Conservation (phyloP, 2,888 invertebrate species). For the Galerucella nymphaeae region DNA sequence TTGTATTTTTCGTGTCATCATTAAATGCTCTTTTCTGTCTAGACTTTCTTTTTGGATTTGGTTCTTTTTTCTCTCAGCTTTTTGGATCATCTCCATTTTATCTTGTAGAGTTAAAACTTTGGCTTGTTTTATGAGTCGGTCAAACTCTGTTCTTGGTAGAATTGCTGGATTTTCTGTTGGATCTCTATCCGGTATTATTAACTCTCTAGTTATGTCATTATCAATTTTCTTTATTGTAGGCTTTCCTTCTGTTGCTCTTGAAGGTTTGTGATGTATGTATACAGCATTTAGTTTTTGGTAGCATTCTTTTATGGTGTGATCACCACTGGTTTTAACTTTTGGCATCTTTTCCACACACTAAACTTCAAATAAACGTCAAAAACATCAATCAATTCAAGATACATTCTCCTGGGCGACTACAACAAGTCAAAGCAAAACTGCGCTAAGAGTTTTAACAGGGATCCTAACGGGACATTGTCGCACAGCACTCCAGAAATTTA, state of each 20-base stretch:
- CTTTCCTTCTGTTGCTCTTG: conserved; percentile 58
- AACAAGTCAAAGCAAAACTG: too few relatives aligned
- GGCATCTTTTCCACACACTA: background rate
- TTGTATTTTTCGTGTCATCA: conserved; percentile 53
- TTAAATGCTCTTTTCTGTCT: conserved; percentile 64
- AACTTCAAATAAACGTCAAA: background rate
- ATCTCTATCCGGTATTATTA: conserved; percentile 68
- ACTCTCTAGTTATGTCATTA: conserved; percentile 63
- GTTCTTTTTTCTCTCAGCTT: conserved; percentile 63
- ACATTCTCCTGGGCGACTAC: too few relatives aligned
- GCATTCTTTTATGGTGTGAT: conserved; percentile 55
- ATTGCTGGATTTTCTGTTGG: conserved; percentile 71
- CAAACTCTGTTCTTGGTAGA: conserved; percentile 71
- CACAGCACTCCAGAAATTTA: too few relatives aligned
- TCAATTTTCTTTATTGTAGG: conserved; percentile 48
- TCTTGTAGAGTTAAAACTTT: conserved; percentile 68
- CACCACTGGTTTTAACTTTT: background rate
- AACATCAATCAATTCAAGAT: too few relatives aligned
- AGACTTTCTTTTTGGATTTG: conserved; percentile 71
- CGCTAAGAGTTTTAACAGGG: too few relatives aligned
- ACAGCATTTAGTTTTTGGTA: conserved; percentile 58
- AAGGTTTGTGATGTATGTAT: conserved; percentile 59
- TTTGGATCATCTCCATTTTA: conserved; percentile 62
- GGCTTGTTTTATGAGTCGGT: conserved; percentile 71
- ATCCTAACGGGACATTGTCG: too few relatives aligned